Base-by-base conservation (phyloP, 2,113 vertebrate species). In the Spea multiplicata region DNA sequence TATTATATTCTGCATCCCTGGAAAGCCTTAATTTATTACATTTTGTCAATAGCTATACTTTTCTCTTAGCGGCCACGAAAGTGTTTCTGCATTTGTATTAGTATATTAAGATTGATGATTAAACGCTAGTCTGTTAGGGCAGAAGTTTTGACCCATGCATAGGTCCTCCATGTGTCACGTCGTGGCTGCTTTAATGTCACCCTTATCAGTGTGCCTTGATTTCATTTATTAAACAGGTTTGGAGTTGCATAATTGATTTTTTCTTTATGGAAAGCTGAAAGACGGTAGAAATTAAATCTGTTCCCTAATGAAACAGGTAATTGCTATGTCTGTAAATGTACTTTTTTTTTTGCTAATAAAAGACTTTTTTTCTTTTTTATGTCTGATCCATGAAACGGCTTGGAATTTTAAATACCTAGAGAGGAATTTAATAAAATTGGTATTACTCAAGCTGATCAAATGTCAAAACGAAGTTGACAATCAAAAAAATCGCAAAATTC, bases 251-350 rank as follows among this genome's bases (percentile, higher is more conserved):
- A 66, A 80, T 72, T 73, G 77, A 67, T 66, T 80, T 80, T 76
- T 57, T 57, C 30, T 65, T 68, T 74, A 30, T 30, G 10, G 55
- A 77, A 68, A 76, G 66, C 65, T 76, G 69, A 66, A 79, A 55
- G 44, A 73, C 14, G 5, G 13, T 13, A 67, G 62, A 80, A 30
- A 80, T 80, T 30, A 66, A 73, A 67, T 80, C 50, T 80, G 17
- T 55, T 80, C 77, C 71, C 70, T 73, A 73, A 73, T 73, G 77
- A 80, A 80, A 80, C 50, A 10, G 62, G 77, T 80, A 73, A 80
- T 73, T 73, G 62, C 70, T 59, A 44, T 47, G 62, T 80, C 64
- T 66, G 70, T 57, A 30, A 1, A 30, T 30, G n/a, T n/a, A n/a
- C 2, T 30, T 62, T 66, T 71, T 72, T 66, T 46, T 78, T 72